A percentile compares a stretch with the other conserved stretches of the same genome.
These are phyloP conservation scores for Caenorhabditis sp. DNA, from an alignment of 2,888 invertebrate species.

Conservation along the genomic window DNA sequence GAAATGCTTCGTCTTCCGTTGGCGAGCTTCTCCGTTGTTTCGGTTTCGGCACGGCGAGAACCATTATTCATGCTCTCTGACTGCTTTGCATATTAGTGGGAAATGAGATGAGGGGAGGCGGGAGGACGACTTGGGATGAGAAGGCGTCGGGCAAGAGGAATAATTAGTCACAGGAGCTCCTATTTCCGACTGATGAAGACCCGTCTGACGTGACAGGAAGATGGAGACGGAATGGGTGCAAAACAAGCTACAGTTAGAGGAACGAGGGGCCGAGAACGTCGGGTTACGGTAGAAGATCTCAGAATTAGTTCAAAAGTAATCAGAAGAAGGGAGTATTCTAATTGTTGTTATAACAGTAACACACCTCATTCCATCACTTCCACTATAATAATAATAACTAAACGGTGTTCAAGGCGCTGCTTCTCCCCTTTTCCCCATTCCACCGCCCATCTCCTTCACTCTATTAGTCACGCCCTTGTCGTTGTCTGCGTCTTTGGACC, in stretches of 20 bases:
- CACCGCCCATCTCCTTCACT: slow-evolving; percentile 45
- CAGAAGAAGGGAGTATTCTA: no score
- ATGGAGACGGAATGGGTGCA: neutral
- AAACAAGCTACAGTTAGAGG: neutral
- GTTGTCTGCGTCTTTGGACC: slow-evolving; percentile 33
- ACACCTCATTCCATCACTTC: slow-evolving; percentile 46
- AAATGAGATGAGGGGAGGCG: slow-evolving; percentile 30
- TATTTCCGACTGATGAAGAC: slow-evolving; percentile 12
- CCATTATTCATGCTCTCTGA: slow-evolving; percentile 61
- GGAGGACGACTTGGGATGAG: slow-evolving; percentile 6
- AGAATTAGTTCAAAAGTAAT: slow-evolving; percentile 14
- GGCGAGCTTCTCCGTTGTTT: slow-evolving; percentile 33
- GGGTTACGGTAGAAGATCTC: neutral
- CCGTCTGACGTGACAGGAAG: slow-evolving; percentile 10
- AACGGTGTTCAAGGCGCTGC: slow-evolving; percentile 58
- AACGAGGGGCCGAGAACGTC: neutral
- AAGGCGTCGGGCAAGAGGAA: slow-evolving; percentile 39
- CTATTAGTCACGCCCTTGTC: slow-evolving; percentile 59
- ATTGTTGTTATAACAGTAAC: slow-evolving; percentile 59
- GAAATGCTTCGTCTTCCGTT: slow-evolving; percentile 31
- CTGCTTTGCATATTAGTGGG: slow-evolving; percentile 60
- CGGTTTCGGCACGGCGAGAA: slow-evolving; percentile 14
- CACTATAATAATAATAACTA: slow-evolving; percentile 44
- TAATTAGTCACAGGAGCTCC: slow-evolving; percentile 38
- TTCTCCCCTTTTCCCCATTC: no score